Evolutionary conservation across 2,888 invertebrate genomes (phyloP).

Genomic region (Ephialtes manifestator): DNA sequence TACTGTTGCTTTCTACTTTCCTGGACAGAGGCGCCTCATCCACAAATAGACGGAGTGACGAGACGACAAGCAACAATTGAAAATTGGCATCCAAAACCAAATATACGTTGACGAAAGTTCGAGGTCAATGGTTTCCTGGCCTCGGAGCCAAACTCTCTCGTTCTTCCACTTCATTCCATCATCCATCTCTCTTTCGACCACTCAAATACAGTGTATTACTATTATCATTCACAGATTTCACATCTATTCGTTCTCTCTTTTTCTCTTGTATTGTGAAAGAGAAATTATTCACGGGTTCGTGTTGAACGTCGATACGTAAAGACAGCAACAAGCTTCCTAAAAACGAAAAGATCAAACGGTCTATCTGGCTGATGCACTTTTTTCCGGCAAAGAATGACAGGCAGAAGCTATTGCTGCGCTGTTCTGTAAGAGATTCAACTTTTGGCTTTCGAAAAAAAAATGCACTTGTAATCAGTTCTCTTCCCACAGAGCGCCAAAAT

Average conservation of each 20-base stretch:
- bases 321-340: neutral
- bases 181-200: neutral
- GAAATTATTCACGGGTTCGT: constrained; percentile 18
- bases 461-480: no score
- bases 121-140: constrained; percentile 17
- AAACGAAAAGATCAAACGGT: constrained; percentile 4
- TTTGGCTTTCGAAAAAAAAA: no score
- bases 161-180: neutral
- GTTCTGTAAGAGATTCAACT: neutral
- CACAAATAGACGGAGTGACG: constrained; percentile 5
- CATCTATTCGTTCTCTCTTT: neutral
- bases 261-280: neutral
- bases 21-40: neutral
- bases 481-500: no score
- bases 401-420: neutral
- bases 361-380: neutral
- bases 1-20: neutral
- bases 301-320: neutral
- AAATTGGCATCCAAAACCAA: constrained; percentile 35
- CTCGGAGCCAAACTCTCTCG: constrained; percentile 4
- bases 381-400: neutral
- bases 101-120: constrained; percentile 6
- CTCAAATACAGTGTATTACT: neutral
- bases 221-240: constrained; percentile 26
- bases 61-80: constrained; percentile 48